Evolutionary conservation across 2,113 vertebrate genomes (phyloP).

Genomic region (Phodopus roborovskii): DNA sequence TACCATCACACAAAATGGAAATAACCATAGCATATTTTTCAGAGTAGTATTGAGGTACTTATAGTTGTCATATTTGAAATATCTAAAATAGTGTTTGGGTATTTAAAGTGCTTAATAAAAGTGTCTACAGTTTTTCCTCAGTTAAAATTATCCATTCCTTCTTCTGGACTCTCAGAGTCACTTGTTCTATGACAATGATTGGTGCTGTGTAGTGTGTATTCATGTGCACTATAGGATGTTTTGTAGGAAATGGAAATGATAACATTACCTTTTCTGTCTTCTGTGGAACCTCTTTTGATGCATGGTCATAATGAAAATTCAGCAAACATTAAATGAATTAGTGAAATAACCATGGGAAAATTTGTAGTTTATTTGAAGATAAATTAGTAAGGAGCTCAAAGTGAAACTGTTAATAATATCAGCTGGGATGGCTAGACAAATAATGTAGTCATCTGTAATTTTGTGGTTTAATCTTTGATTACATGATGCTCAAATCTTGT

Average conservation of each 20-base stretch:
- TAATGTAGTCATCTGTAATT: conserved; percentile 51
- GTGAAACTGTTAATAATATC: conserved; percentile 55
- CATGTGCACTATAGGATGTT: neutral
- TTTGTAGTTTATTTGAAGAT: conserved; percentile 58
- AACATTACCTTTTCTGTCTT: neutral
- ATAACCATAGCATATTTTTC: conserved; percentile 29
- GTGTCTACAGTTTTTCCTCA: neutral
- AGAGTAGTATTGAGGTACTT: neutral
- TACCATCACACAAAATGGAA: neutral
- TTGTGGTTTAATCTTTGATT: conserved; percentile 48
- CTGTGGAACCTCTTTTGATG: neutral
- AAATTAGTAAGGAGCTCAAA: conserved; percentile 18
- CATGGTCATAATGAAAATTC: neutral
- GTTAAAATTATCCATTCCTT: neutral
- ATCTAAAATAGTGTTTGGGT: conserved; percentile 28
- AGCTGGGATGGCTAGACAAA: neutral
- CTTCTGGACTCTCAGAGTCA: neutral
- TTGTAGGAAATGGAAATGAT: neutral
- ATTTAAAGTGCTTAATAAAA: conserved; percentile 36
- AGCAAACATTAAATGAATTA: conserved; percentile 46
- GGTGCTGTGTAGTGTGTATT: neutral
- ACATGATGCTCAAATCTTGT: neutral
- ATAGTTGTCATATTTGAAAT: neutral
- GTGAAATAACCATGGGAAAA: conserved; percentile 18
- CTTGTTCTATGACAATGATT: neutral